phyloP scores from a whole-genome alignment of 2,888 invertebrate species.

The Dermolepida albohirtum region DNA sequence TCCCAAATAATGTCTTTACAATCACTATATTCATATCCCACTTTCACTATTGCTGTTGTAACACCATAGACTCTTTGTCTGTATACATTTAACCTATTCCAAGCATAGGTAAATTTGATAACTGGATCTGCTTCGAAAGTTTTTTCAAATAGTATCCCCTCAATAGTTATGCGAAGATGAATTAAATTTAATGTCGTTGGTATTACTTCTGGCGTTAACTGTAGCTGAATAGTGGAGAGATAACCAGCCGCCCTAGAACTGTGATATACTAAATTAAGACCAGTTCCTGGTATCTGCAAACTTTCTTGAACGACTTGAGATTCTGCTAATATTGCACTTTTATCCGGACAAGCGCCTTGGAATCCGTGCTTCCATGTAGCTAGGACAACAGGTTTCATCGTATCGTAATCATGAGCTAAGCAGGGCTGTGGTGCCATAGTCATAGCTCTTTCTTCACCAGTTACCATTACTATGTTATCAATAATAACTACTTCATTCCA shows the following conservation, averaged over 20 bases:
- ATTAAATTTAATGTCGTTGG: conserved; percentile 87
- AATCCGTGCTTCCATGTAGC: conserved; percentile 96
- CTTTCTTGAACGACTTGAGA: conserved; percentile 97
- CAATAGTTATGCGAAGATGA: conserved; percentile 91
- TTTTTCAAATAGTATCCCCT: conserved; percentile 93
- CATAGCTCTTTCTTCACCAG: conserved; percentile 81
- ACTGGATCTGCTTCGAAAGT: conserved; percentile 96
- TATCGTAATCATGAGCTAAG: conserved; percentile 88
- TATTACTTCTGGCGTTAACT: conserved; percentile 87
- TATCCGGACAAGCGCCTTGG: conserved; percentile 94
- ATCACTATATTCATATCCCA: conserved; percentile 95
- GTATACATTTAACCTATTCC: conserved; percentile 97
- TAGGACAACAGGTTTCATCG: conserved; percentile 92
- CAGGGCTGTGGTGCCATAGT: conserved; percentile 81
- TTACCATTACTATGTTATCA: conserved; percentile 87
- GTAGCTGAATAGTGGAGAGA: conserved; percentile 90
- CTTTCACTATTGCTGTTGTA: conserved; percentile 93
- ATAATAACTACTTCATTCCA: conserved; percentile 99
- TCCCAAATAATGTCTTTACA: conserved; percentile 96
- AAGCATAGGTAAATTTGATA: conserved; percentile 96
- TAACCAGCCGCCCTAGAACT: conserved; percentile 95
- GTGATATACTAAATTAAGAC: conserved; percentile 95
- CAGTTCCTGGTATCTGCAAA: conserved; percentile 92
- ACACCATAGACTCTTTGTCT: conserved; percentile 96
- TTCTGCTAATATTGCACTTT: conserved; percentile 89